Percentiles rank a stretch among this genome's conserved stretches.
These are phyloP conservation scores for Folsomia manolachei DNA, from an alignment of 2,888 invertebrate genomes.

Conservation along the genomic window DNA sequence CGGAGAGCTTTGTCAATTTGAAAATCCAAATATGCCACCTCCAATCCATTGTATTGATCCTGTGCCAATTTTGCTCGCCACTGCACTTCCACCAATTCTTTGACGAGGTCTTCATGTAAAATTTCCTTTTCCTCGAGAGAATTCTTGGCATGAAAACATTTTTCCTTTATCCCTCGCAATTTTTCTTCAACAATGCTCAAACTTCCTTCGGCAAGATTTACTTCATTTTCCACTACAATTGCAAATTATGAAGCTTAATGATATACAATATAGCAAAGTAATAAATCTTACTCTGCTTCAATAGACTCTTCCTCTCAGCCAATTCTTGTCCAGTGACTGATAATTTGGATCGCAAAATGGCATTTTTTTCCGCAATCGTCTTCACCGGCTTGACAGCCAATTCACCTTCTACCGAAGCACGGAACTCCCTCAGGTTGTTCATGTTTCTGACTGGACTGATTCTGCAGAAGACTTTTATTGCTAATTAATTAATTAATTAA, in stretches of 20 bases:
- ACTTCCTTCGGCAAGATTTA: background rate
- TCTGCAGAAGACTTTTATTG: too few species aligned
- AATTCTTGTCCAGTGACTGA: background rate
- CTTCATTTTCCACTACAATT: slow-evolving; percentile 7
- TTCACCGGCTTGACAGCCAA: background rate
- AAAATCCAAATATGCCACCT: background rate
- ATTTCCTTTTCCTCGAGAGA: slow-evolving; percentile 15
- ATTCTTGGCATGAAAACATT: slow-evolving; percentile 12
- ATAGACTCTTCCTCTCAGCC: background rate
- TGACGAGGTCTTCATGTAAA: slow-evolving; percentile 1
- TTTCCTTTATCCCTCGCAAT: slow-evolving; percentile 17
- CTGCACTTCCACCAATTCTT: slow-evolving; percentile 13
- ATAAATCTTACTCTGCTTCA: slow-evolving; percentile 3
- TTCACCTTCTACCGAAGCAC: background rate
- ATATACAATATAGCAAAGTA: background rate
- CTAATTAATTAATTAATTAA: too few species aligned
- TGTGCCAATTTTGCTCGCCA: slow-evolving; percentile 3
- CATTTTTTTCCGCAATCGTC: slow-evolving; percentile 1
- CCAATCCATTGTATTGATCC: background rate
- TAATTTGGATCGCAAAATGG: background rate
- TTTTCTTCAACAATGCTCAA: slow-evolving; percentile 16
- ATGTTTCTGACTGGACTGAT: too few species aligned
- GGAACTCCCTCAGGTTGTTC: background rate
- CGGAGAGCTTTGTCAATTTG: background rate
- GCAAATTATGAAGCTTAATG: background rate